phyloP scores from a whole-genome alignment of 2,888 invertebrate species.

The Spicauda simplicius region DNA sequence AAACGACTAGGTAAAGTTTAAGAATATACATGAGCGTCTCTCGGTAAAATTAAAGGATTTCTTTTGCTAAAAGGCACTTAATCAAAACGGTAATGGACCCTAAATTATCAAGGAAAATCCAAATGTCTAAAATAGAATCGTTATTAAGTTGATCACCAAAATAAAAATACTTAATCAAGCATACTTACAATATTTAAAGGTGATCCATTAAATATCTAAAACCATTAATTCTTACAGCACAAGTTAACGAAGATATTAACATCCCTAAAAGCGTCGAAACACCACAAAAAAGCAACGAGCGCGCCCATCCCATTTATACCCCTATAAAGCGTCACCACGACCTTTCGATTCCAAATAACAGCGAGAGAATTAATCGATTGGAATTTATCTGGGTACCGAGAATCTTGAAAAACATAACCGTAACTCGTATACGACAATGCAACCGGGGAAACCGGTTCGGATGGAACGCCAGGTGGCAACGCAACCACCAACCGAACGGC shows the following conservation, averaged over 20 bases:
- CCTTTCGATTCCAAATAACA: constrained; percentile 29
- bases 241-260: not conserved
- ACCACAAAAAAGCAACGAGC: constrained; percentile 16
- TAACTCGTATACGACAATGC: constrained; percentile 31
- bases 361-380: constrained; percentile 32
- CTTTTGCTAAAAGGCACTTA: no score
- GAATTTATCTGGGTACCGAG: constrained; percentile 36
- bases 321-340: constrained; percentile 25
- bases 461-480: constrained; percentile 26
- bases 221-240: not conserved
- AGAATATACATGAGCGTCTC: no score
- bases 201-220: not conserved
- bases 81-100: no score
- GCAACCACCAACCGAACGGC: constrained; percentile 10
- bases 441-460: constrained; percentile 17
- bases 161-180: no score
- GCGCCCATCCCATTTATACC: constrained; percentile 20
- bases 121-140: no score
- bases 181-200: no score
- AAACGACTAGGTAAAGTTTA: no score
- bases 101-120: no score
- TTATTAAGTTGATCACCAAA: no score
- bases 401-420: constrained; percentile 34
- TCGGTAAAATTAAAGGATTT: no score
- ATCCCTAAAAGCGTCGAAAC: constrained; percentile 5